Percentiles rank a stretch among this genome's conserved stretches.
These are phyloP conservation scores for Platysternon megacephalum DNA, from an alignment of 2,113 vertebrate species.

Conservation along the genomic window DNA sequence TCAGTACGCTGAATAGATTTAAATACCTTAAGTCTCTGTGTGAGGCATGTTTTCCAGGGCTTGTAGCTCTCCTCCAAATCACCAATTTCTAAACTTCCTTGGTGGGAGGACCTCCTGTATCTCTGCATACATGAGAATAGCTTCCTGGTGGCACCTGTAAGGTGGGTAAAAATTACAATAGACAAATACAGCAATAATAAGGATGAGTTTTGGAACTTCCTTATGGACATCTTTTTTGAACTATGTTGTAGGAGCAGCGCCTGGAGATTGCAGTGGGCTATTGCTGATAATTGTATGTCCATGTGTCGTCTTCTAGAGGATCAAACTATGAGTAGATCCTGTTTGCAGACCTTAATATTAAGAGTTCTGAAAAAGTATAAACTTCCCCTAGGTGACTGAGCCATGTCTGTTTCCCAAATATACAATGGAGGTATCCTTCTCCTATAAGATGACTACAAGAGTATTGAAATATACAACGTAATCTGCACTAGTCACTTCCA, in stretches of 20 bases:
- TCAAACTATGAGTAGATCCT: neutral
- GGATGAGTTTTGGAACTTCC: neutral
- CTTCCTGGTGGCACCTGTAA: neutral
- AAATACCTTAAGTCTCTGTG: rapidly evolving
- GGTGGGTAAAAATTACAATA: neutral
- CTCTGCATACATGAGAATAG: rapidly evolving
- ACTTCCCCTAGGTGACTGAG: neutral
- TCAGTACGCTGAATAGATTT: neutral
- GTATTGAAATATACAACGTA: neutral
- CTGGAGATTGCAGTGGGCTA: neutral
- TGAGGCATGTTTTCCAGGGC: neutral
- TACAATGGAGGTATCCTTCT: neutral
- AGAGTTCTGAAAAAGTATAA: neutral
- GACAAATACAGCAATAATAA: neutral
- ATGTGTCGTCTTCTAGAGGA: neutral
- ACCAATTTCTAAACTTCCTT: neutral
- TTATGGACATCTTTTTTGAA: neutral
- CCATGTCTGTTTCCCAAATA: neutral
- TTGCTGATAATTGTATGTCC: neutral
- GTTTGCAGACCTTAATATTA: neutral
- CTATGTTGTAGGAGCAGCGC: neutral
- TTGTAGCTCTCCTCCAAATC: neutral
- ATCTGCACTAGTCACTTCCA: neutral
- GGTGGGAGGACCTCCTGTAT: neutral
- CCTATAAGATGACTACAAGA: neutral